Base-by-base conservation (phyloP, 2,888 invertebrate species). In the Drosophila testacea region DNA sequence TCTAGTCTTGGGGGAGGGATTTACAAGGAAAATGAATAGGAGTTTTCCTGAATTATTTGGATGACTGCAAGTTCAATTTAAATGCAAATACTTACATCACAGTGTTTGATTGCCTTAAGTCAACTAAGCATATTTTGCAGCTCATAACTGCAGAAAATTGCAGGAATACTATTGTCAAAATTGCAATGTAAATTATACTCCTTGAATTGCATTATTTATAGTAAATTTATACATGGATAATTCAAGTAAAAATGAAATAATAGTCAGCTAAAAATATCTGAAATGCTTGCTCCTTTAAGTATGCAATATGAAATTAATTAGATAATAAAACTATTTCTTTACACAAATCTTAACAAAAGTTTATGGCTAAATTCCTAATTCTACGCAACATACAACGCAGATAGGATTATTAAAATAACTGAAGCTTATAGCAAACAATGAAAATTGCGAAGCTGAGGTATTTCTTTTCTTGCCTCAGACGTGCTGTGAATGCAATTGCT, bases 371-470 rank as follows among this genome's bases (percentile, higher is more conserved):
- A n/a, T n/a, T n/a, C n/a, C 34, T 9, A 4, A 27, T n/a, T 36
- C 13, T 0, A 28, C 4, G 10, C 13, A 36, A 36, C 36, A 47
- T 28, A 10, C 7, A 16, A 38, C 30, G 4, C 36, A 22, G 55
- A 28, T n/a, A 10, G 27, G 5, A 28, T 39, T 52, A 28, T 27
- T 22, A 27, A 28, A 16, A 28, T 6, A 57, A 30, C 36, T 30
- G 30, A 27, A 28, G 56, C 46, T 54, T 54, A 30, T 30, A 30
- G 13, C 30, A 41, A 47, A 57, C 28, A 38, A 57, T 38, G 36
- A 36, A 13, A 13, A 39, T 39, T 28, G 22, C 9, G 16, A 3
- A 38, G 1, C 11, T n/a, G 4, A 42, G 3, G 4, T n/a, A n/a
- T 32, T 44, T 42, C 16, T 44, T 41, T 54, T 0, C 10, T 11